phyloP scores from a whole-genome alignment of 37 sponge, comb jelly and placozoan genomes.

The Corticium candelabrum region DNA sequence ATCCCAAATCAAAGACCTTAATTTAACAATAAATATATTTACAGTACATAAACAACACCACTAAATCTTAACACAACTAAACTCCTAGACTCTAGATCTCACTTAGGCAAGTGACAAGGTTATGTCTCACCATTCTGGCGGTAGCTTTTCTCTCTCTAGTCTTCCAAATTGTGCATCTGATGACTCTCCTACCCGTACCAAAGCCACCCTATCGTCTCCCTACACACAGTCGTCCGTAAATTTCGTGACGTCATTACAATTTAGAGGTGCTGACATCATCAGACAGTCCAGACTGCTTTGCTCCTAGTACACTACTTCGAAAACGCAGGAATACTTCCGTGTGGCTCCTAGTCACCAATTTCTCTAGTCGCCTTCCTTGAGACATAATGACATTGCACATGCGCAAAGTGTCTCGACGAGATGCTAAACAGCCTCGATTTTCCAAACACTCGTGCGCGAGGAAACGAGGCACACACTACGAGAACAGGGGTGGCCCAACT shows the following conservation, averaged over 20 bases:
- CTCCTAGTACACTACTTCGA: neutral
- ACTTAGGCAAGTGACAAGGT: too few species aligned
- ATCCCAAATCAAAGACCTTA: too few species aligned
- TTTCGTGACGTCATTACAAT: neutral
- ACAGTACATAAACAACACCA: too few species aligned
- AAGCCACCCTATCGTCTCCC: constrained; percentile 1
- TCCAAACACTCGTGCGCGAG: too few species aligned
- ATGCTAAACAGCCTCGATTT: too few species aligned
- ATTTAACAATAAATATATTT: too few species aligned
- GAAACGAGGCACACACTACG: too few species aligned
- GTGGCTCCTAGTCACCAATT: neutral
- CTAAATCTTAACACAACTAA: too few species aligned
- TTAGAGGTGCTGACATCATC: neutral
- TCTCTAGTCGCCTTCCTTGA: neutral
- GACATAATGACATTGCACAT: too few species aligned
- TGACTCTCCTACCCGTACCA: neutral
- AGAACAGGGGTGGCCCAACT: too few species aligned
- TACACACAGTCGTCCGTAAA: neutral
- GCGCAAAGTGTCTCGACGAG: too few species aligned
- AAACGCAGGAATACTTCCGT: neutral
- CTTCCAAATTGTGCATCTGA: neutral
- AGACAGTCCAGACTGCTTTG: neutral
- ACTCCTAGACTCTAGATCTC: too few species aligned
- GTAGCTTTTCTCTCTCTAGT: neutral
- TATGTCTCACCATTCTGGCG: neutral